Conservation (phyloP, 2,888 invertebrate species). For the Drosophila barbarae region DNA sequence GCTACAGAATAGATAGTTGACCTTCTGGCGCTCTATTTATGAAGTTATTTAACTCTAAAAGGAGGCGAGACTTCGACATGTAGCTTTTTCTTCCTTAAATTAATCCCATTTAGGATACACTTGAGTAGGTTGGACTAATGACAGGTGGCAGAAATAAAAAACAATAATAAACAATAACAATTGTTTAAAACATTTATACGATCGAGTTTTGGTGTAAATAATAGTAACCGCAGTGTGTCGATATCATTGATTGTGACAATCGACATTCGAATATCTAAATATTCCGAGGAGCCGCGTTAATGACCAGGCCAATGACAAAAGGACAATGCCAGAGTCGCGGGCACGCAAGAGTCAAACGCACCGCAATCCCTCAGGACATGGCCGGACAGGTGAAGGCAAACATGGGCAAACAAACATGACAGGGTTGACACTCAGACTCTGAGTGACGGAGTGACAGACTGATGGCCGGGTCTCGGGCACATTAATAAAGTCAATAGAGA, state of each 20-base stretch:
- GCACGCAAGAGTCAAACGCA: conserved; percentile 51
- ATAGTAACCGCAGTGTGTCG: neutral
- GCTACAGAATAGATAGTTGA: neutral
- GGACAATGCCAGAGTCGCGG: conserved; percentile 44
- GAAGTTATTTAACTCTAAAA: neutral
- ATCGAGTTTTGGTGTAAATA: conserved; percentile 5
- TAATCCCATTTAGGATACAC: no score
- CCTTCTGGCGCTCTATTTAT: neutral
- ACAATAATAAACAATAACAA: no score
- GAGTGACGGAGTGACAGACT: conserved; percentile 30
- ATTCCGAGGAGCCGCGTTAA: conserved; percentile 17
- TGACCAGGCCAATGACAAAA: conserved; percentile 50
- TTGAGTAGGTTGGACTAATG: no score
- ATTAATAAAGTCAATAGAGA: conserved; percentile 69
- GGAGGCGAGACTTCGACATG: no score
- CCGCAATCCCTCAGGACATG: conserved; percentile 27
- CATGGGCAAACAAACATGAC: conserved; percentile 7
- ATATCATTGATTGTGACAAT: conserved; percentile 28
- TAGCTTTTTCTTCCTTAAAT: no score
- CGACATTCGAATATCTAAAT: conserved; percentile 24
- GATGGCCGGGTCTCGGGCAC: conserved; percentile 43
- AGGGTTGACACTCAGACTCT: conserved; percentile 17
- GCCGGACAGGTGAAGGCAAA: conserved; percentile 26
- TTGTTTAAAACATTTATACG: neutral
- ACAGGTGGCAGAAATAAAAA: no score